These are phyloP conservation scores for Dunckerocampus dactyliophorus DNA, from an alignment of 2,113 vertebrate species.

Conservation along the genomic window DNA sequence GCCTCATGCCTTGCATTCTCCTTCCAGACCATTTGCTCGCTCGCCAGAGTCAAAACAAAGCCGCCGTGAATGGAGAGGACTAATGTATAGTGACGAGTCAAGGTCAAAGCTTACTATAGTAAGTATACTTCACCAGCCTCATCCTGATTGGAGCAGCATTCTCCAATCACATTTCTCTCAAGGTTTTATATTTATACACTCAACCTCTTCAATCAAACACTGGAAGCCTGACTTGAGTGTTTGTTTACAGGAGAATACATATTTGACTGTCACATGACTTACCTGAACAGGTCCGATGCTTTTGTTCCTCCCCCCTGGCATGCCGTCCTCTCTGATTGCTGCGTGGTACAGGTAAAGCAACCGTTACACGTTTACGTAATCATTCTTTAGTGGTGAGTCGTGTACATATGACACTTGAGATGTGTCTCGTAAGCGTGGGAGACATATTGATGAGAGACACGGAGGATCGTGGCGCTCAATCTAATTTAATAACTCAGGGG, in stretches of 20 bases:
- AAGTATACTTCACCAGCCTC: slow-evolving; percentile 11
- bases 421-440: too few species aligned
- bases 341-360: slow-evolving; percentile 6
- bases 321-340: slow-evolving; percentile 99
- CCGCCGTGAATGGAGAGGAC: slow-evolving; percentile 25
- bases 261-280: slow-evolving; percentile 31
- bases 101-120: slow-evolving; percentile 40
- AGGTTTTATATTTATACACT: slow-evolving; percentile 17
- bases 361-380: not conserved
- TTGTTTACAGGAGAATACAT: not conserved
- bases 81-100: slow-evolving; percentile 40
- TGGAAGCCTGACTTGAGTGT: not conserved
- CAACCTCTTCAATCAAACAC: not conserved
- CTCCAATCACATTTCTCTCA: too few species aligned
- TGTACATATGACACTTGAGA: too few species aligned
- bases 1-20: slow-evolving; percentile 37
- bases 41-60: slow-evolving; percentile 18
- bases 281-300: slow-evolving; percentile 99
- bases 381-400: too few species aligned
- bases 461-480: too few species aligned
- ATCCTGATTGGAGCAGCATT: slow-evolving; percentile 10
- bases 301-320: slow-evolving; percentile 98
- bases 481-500: too few species aligned
- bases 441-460: too few species aligned
- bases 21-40: slow-evolving; percentile 29